Evolutionary conservation across 2,888 invertebrate genomes (phyloP).

Genomic region (Zygogramma bicolorata): DNA sequence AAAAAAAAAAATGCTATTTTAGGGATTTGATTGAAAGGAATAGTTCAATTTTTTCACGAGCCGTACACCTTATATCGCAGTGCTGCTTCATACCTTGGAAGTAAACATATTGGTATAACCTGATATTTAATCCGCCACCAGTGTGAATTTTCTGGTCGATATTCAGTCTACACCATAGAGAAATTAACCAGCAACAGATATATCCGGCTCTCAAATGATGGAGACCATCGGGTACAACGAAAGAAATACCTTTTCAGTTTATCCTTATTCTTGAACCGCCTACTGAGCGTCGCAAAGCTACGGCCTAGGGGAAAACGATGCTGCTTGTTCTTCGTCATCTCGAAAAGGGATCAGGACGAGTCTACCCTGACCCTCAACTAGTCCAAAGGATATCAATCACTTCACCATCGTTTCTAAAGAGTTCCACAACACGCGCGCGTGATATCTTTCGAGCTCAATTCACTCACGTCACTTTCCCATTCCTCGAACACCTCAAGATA

Average conservation of each 20-base stretch:
- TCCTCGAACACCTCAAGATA: not conserved
- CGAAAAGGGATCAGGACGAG: slow-evolving; percentile 32
- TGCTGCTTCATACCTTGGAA: too few species aligned
- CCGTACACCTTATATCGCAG: too few species aligned
- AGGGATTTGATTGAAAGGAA: too few species aligned
- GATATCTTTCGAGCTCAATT: not conserved
- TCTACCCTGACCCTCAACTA: slow-evolving; percentile 8
- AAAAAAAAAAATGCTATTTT: too few species aligned
- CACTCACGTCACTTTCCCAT: not conserved
- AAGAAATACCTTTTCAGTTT: slow-evolving; percentile 68
- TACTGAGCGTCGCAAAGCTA: slow-evolving; percentile 69
- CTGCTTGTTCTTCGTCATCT: slow-evolving; percentile 68
- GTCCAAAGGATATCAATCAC: not conserved
- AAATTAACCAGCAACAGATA: too few species aligned
- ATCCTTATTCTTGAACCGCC: slow-evolving; percentile 68
- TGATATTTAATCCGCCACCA: too few species aligned
- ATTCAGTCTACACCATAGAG: too few species aligned
- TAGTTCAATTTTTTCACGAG: too few species aligned
- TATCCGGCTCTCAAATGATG: too few species aligned
- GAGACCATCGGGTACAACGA: not conserved
- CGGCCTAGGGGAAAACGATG: slow-evolving; percentile 68
- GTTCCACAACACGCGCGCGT: not conserved
- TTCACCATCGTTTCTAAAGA: not conserved
- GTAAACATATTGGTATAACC: too few species aligned
- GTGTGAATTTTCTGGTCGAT: too few species aligned